Evolutionary conservation across 2,797 vertebrate species (phyloP), one percentile per base, ranked within the genome.

Genomic region (Holocentrus rufus): DNA sequence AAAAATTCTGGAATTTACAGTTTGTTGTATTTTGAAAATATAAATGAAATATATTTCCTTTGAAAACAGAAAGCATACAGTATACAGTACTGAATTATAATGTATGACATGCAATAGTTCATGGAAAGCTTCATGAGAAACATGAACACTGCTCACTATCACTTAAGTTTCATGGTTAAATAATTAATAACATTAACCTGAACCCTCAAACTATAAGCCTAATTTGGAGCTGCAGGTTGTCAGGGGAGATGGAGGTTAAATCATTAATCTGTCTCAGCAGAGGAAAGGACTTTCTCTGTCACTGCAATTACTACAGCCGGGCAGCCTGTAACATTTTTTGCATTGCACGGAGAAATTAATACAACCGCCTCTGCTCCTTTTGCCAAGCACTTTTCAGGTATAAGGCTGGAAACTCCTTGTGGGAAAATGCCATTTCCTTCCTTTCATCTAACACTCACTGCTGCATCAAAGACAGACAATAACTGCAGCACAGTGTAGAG

Each of bases 161-260:
- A 23, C 23, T 25, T 5, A 34, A 14, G 30, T 39, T n/a, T 22
- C 27, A 34, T 4, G 31, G 36, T 44, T 15, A 56, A 56, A 56
- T 31, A 27, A 30, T 20, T n/a, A n/a, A n/a, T n/a, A n/a, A 54
- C n/a, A 55, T 55, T 55, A 54, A 62, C 69, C 34, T 27, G 9
- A 14, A 25, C 22, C 25, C 59, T 27, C 6, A 23, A 65, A 55
- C 8, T 44, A 39, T 47, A 34, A 36, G 18, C 54, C 47, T 76
- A 55, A 65, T 77, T 66, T 76, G 56, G 65, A 80, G 53, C 69
- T 75, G 22, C 18, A 34, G 2, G n/a, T 46, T 59, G 39, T 78
- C 78, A 44, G 10, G 56, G 56, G 72, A 77, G 63, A 49, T n/a
- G 1, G 65, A 84, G 58, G 55, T 81, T 58, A 54, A 74, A 61